Percentiles rank a stretch among this genome's conserved stretches.
phyloP scores from a whole-genome alignment of 2,888 invertebrate genomes.

The Pycnomerus fuliginosus region DNA sequence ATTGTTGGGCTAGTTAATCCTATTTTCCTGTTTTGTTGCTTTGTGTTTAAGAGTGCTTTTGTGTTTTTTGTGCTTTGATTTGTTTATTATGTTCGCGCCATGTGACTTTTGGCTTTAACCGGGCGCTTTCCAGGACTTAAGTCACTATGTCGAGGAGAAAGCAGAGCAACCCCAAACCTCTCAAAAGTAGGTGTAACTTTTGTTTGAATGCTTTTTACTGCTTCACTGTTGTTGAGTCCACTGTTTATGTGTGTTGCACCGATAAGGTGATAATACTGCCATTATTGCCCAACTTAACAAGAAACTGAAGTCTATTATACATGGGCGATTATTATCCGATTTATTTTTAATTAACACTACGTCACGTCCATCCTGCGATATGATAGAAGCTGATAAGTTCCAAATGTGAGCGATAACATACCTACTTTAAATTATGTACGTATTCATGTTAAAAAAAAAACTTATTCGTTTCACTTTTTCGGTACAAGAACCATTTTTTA shows the following conservation, averaged over 20 bases:
- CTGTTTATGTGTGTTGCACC: constrained; percentile 6
- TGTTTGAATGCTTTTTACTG: constrained; percentile 9
- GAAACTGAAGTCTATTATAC: no score
- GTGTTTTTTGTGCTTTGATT: constrained; percentile 31
- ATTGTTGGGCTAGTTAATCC: constrained; percentile 11
- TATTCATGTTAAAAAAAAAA: no score
- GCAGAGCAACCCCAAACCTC: constrained; percentile 94
- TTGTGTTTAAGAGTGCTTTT: constrained; percentile 33
- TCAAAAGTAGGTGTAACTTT: constrained; percentile 77
- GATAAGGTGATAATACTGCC: constrained; percentile 12
- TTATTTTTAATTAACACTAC: constrained; percentile 17
- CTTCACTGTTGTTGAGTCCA: constrained; percentile 16
- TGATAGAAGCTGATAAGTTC: no score
- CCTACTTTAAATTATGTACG: no score
- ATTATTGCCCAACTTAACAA: constrained; percentile 16
- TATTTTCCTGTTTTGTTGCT: constrained; percentile 32
- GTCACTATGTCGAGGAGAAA: constrained; percentile 85
- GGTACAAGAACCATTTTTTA: no score
- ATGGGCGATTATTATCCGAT: constrained; percentile 14
- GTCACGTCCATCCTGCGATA: constrained; percentile 7
- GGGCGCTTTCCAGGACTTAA: constrained; percentile 62
- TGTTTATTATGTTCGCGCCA: constrained; percentile 30
- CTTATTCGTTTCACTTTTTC: no score
- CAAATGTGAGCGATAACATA: no score
- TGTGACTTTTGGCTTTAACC: constrained; percentile 36